Conservation (phyloP, 2,797 vertebrate species). For the Pangasius mekongensis region DNA sequence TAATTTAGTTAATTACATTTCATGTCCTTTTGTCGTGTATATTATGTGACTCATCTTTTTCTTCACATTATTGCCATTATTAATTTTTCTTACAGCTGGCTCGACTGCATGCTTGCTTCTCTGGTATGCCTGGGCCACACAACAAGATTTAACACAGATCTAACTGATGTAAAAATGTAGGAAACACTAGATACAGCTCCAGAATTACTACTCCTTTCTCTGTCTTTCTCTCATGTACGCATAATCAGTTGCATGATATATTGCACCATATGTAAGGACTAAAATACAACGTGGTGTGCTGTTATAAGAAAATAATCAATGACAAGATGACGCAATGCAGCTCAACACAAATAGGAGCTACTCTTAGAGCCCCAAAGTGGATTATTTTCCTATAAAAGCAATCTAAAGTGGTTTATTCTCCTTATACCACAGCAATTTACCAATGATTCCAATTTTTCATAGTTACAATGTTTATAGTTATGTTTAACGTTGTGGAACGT, state of each 20-base stretch:
- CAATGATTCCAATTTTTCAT: no score
- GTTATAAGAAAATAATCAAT: neutral
- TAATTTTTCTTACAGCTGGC: no score
- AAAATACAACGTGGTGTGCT: neutral
- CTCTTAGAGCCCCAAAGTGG: neutral
- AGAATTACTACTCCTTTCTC: neutral
- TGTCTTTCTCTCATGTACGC: neutral
- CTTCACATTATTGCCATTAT: neutral
- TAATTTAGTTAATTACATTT: neutral
- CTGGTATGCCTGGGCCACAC: no score
- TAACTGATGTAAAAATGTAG: neutral
- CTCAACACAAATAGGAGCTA: neutral
- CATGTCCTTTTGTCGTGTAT: neutral
- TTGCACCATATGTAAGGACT: neutral
- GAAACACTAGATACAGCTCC: neutral
- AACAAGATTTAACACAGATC: neutral
- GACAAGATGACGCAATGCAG: neutral
- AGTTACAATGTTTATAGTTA: no score
- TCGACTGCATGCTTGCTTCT: no score
- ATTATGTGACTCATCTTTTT: neutral
- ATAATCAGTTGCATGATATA: neutral
- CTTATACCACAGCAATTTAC: neutral
- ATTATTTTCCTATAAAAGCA: neutral
- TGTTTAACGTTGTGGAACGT: no score
- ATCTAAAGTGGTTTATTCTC: neutral